Percentiles rank a stretch among this genome's conserved stretches.
Evolutionary conservation across 2,113 vertebrate genomes (phyloP).

Genomic region (Pollachius pollachius): DNA sequence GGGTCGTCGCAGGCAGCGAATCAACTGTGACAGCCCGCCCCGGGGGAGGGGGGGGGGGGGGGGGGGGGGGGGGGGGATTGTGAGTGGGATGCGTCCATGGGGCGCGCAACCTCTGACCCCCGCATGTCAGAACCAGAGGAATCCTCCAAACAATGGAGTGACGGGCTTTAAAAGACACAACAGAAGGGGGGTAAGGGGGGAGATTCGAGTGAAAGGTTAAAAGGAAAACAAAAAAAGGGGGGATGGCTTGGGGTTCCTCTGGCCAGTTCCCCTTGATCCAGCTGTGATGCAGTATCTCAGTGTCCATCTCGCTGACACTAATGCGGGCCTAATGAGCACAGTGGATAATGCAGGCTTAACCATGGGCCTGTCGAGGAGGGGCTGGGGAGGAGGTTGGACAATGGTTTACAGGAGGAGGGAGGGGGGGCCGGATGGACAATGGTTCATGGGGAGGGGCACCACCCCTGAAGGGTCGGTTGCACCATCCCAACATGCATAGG

Average conservation of each 20-base stretch:
- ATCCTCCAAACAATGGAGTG: constrained; percentile 61
- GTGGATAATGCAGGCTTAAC: constrained; percentile 61
- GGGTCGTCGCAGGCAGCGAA: constrained; percentile 52
- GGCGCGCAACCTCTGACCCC: constrained; percentile 63
- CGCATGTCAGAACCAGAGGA: constrained; percentile 58
- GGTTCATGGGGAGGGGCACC: constrained; percentile 55
- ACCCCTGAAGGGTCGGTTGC: constrained; percentile 7
- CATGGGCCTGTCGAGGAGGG: constrained; percentile 31
- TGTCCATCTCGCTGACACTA: constrained; percentile 70
- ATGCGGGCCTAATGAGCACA: constrained; percentile 66
- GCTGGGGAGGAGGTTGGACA: constrained; percentile 1
- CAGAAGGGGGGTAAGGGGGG: constrained; percentile 18
- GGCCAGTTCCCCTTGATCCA: constrained; percentile 43
- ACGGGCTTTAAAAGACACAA: constrained; percentile 8
- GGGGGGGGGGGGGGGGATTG: not conserved
- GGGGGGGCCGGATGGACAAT: constrained; percentile 43
- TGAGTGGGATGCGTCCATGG: constrained; percentile 49
- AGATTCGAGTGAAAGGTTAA: constrained; percentile 20
- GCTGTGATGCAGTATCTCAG: constrained; percentile 54
- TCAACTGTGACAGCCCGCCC: constrained; percentile 57
- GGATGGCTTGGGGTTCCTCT: constrained; percentile 54
- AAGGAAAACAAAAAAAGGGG: constrained; percentile 10
- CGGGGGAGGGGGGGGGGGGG: constrained; percentile 33
- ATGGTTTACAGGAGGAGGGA: constrained; percentile 1
- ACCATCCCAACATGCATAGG: not conserved